phyloP scores from a whole-genome alignment of 2,113 vertebrate genomes.

The Myrmecobius fasciatus region DNA sequence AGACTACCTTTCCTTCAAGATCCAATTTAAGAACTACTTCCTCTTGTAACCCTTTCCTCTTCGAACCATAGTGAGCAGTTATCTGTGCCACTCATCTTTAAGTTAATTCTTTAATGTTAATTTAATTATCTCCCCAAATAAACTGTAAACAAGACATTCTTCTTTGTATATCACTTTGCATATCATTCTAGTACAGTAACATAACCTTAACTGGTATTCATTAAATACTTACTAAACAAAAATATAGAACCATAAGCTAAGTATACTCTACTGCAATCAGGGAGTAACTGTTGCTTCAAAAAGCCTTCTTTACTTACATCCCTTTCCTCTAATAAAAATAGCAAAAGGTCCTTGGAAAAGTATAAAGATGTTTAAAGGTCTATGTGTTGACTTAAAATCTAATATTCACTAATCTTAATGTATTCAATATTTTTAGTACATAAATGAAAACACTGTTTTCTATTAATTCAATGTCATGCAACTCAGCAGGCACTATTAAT shows the following conservation, averaged over 20 bases:
- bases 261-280: neutral
- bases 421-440: neutral
- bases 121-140: neutral
- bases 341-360: neutral
- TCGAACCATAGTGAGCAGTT: neutral
- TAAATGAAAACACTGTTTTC: constrained; percentile 2
- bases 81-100: neutral
- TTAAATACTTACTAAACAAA: constrained; percentile 35
- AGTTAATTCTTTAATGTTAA: neutral
- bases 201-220: neutral
- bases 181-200: neutral
- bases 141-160: neutral
- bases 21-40: neutral
- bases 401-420: neutral
- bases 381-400: neutral
- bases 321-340: neutral
- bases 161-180: neutral
- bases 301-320: constrained; percentile 14
- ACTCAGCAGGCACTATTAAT: constrained; percentile 17
- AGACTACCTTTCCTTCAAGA: neutral
- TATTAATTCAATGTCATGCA: constrained; percentile 36
- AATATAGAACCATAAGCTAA: neutral
- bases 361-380: neutral
- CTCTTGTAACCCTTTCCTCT: neutral
- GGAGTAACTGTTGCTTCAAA: constrained; percentile 11